Evolutionary conservation across 2,888 invertebrate species (phyloP).

Genomic region (Uloborus plumipes): DNA sequence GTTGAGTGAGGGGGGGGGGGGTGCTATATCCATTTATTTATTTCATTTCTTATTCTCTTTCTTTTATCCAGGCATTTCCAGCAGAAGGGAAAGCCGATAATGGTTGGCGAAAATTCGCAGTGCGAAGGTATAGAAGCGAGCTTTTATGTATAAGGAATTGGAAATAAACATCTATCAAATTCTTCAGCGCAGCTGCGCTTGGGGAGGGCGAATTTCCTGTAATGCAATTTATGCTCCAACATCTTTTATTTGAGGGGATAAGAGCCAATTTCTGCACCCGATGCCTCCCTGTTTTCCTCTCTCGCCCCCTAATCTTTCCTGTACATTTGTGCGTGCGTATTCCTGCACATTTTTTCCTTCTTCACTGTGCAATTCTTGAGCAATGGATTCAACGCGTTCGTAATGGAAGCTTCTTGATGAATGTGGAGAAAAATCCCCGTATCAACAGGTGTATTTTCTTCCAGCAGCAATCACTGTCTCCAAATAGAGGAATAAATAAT

Average conservation of each 20-base stretch:
- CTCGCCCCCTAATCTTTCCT: no score
- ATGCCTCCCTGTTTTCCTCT: no score
- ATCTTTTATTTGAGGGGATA: conserved; percentile 48
- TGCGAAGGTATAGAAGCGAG: conserved; percentile 33
- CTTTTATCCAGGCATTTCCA: no score
- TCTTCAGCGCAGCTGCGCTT: conserved; percentile 49
- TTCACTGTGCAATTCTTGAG: no score
- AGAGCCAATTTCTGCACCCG: conserved; percentile 44
- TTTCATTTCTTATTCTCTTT: conserved; percentile 47
- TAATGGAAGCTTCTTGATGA: no score
- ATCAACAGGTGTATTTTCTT: no score
- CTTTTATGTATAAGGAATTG: conserved; percentile 40
- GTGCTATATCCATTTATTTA: conserved; percentile 52
- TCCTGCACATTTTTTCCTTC: no score
- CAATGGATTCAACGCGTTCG: no score
- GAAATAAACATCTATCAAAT: conserved; percentile 61
- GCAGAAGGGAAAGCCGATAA: conserved; percentile 43
- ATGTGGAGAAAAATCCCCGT: no score
- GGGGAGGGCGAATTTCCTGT: conserved; percentile 1
- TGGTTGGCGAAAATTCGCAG: conserved; percentile 58
- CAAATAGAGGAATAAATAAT: no score
- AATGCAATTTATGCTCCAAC: conserved; percentile 49
- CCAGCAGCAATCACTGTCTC: no score
- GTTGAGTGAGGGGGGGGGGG: conserved; percentile 3
- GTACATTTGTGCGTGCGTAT: no score